A percentile compares a stretch with the other conserved stretches of the same genome.
Evolutionary conservation across 2,113 vertebrate species (phyloP).

Genomic region (Archocentrus centrarchus): DNA sequence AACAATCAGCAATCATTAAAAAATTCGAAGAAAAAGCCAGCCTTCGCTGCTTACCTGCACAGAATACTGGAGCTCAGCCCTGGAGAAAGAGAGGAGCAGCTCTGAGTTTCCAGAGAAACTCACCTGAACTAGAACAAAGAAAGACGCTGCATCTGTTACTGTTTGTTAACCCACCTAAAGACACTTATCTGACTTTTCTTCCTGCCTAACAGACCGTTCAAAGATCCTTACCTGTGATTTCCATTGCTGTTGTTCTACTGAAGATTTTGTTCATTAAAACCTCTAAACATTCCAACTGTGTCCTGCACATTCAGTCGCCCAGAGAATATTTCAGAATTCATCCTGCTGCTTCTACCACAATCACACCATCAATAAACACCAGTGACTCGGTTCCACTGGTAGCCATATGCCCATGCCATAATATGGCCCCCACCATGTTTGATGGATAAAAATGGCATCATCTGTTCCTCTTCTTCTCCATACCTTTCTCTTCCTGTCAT

Average conservation of each 20-base stretch:
- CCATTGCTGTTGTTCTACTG: neutral
- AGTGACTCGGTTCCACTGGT: neutral
- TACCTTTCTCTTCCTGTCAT: neutral
- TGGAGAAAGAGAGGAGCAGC: neutral
- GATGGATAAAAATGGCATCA: too few species aligned
- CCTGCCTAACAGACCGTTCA: neutral
- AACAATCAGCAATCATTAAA: too few species aligned
- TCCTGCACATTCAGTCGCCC: neutral
- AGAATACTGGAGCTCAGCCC: neutral
- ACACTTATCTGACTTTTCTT: neutral
- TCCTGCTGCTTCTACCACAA: neutral
- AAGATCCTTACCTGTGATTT: neutral
- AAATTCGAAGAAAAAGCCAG: too few species aligned
- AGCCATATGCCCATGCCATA: neutral
- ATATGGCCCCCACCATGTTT: neutral
- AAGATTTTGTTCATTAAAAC: neutral
- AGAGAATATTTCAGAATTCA: neutral
- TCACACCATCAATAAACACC: neutral
- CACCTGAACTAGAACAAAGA: too few species aligned
- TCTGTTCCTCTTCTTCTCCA: too few species aligned
- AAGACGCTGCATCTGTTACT: neutral
- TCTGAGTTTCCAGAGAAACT: too few species aligned
- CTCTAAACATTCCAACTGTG: neutral
- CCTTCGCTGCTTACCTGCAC: neutral
- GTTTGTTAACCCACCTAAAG: neutral